Conservation (phyloP, 2,888 invertebrate genomes). For the Hirtodrosophila confusa region DNA sequence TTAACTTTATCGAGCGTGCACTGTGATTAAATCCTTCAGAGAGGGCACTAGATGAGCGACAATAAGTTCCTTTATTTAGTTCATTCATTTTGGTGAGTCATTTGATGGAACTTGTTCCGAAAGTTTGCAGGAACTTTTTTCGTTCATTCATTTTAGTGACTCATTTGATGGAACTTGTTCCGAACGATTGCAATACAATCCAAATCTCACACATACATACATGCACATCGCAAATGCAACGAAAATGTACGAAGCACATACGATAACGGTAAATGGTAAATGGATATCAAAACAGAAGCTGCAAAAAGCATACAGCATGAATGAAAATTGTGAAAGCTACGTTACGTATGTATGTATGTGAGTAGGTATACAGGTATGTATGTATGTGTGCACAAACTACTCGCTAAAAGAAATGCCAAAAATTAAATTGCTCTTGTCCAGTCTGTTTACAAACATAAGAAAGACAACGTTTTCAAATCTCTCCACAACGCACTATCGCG, state of each 20-base stretch:
- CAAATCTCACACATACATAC: background rate
- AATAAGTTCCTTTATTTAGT: no score
- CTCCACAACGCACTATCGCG: slow-evolving; percentile 19
- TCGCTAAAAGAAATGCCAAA: slow-evolving; percentile 49
- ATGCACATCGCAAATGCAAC: slow-evolving; percentile 1
- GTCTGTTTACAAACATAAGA: slow-evolving; percentile 69
- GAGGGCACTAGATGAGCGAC: no score
- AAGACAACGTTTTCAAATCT: slow-evolving; percentile 41
- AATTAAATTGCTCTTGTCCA: slow-evolving; percentile 31
- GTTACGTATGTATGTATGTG: slow-evolving; percentile 11
- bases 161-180: no score
- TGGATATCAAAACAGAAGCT: slow-evolving; percentile 57
- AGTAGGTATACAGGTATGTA: no score
- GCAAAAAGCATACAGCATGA: slow-evolving; percentile 47
- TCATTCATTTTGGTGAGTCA: no score
- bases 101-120: background rate
- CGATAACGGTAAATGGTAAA: slow-evolving; percentile 53
- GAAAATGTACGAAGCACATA: slow-evolving; percentile 10
- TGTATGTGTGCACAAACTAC: slow-evolving; percentile 17
- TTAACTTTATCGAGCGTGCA: no score
- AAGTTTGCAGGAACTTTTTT: no score
- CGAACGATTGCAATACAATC: slow-evolving; percentile 2
- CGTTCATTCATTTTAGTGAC: no score
- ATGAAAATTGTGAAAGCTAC: slow-evolving; percentile 74
- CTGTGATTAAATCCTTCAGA: no score